Percentiles rank a stretch among this genome's conserved stretches.
phyloP scores from a whole-genome alignment of 2,113 vertebrate genomes.

The Setophaga petechia region DNA sequence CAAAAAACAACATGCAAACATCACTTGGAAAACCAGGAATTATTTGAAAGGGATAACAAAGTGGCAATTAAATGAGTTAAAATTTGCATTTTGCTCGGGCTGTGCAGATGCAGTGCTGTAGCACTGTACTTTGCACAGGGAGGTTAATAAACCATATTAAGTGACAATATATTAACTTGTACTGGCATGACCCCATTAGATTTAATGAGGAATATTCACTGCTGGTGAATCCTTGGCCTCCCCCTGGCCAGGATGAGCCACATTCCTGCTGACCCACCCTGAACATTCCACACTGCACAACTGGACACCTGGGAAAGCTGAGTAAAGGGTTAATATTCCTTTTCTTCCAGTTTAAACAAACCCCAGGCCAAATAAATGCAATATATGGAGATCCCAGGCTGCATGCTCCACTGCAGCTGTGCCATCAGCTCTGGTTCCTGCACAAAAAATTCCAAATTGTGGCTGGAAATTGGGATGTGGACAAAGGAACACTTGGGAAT shows the following conservation, averaged over 20 bases:
- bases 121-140: background rate
- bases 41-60: background rate
- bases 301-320: background rate
- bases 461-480: background rate
- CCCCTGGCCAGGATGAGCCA: background rate
- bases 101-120: background rate
- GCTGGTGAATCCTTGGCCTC: background rate
- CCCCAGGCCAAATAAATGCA: background rate
- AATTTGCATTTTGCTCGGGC: background rate
- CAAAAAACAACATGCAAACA: background rate
- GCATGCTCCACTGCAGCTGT: no score
- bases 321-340: background rate
- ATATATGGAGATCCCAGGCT: accelerated
- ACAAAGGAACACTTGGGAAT: background rate
- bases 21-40: background rate
- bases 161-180: background rate
- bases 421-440: background rate
- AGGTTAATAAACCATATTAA: background rate
- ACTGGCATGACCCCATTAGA: background rate
- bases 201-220: background rate
- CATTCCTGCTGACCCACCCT: background rate
- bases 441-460: background rate
- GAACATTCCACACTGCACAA: accelerated
- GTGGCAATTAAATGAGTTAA: background rate
- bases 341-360: background rate